Conservation (phyloP, 1,140 invertebrate genomes). For the Caenorhabditis remanei region DNA sequence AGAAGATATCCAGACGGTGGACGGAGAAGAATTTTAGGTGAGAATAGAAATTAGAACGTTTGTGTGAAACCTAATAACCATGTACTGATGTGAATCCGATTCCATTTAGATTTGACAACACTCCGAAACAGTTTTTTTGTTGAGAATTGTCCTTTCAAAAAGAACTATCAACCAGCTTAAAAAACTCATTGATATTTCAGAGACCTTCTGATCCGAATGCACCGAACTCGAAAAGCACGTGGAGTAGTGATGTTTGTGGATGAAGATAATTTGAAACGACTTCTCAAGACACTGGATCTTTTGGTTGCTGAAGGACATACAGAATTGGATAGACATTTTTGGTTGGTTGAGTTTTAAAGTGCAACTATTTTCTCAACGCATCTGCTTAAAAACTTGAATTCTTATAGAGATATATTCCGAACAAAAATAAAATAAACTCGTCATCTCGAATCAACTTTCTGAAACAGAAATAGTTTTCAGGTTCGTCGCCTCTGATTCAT, state of each 20-base stretch:
- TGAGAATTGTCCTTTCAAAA: no score
- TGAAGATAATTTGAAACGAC: conserved; percentile 84
- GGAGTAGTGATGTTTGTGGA: conserved; percentile 85
- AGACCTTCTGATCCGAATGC: conserved; percentile 79
- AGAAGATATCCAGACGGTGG: conserved; percentile 78
- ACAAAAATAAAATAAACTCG: background rate
- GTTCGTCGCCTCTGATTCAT: conserved; percentile 83
- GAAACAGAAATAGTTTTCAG: conserved; percentile 80
- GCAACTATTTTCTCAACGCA: no score
- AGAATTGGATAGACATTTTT: conserved; percentile 74
- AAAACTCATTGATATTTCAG: conserved; percentile 72
- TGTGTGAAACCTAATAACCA: background rate
- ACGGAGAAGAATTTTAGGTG: conserved; percentile 75
- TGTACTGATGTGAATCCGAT: no score
- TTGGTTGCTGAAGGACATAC: conserved; percentile 68
- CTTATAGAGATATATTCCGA: background rate
- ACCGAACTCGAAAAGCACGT: conserved; percentile 82
- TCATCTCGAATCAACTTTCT: background rate
- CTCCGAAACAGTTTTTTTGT: no score
- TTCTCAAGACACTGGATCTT: conserved; percentile 72
- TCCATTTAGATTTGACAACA: no score
- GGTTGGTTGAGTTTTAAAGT: conserved; percentile 58
- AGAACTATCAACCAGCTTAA: no score
- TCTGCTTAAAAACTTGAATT: no score
- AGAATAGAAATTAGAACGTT: background rate